Base-by-base conservation (phyloP, 2,888 invertebrate genomes). In the Mamestra brassicae region DNA sequence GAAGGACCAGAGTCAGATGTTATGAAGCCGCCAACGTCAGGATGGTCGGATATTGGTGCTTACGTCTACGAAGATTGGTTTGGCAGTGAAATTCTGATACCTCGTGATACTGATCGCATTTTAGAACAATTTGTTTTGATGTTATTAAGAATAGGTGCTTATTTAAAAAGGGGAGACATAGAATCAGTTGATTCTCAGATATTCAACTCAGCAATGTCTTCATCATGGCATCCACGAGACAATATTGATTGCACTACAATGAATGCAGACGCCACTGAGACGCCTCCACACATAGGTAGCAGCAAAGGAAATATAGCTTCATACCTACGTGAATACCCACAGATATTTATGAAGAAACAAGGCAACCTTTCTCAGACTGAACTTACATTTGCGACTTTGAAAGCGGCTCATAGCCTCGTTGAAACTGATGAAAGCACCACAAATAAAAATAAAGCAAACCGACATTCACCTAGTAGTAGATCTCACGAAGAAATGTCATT, bases 71-170 rank as follows among this genome's bases (percentile, higher is more conserved):
- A 96, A 81, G 95, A 96, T 80, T 94, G 93, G 92, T 90, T 92
- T 74, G 93, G 92, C 1, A 93, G 87, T 80, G 95, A 96, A 87
- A 88, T 95, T 55, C 86, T 88, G 5, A 86, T 94, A 71, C 95
- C 96, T 54, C 93, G 95, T 7, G 93, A 94, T 79, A 89, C 92
- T 34, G 96, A 96, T 85, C 93, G 96, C 2, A 94, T 96, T 83
- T 83, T 95, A 68, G 96, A 96, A 88, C 96, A 96, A 85, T 94
- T 96, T 78, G 92, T 91, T 52, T 75, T 94, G 34, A 96, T 96
- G 96, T 85, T 95, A 83, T 85, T 96, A 74, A 90, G 94, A 77
- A 93, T 96, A 72, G 89, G 91, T 68, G 90, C 88, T n/a, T 94
- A 91, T 86, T 81, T 94, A 71, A 88, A 85, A 61, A 92, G 88